Evolutionary conservation across 2,888 invertebrate species (phyloP).

Genomic region (Aromia moschata): DNA sequence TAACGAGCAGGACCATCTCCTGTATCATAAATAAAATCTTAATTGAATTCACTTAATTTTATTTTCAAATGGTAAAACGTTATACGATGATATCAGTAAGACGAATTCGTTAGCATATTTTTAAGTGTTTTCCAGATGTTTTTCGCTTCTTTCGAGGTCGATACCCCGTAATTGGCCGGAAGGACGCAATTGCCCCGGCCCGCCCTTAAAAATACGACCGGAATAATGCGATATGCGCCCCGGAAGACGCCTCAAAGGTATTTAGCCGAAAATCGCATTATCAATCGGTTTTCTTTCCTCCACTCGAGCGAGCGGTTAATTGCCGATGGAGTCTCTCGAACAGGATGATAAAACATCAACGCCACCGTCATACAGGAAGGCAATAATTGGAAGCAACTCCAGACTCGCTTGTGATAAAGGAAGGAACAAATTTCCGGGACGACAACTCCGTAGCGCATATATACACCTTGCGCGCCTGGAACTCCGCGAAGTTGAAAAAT

Average conservation of each 20-base stretch:
- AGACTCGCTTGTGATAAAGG: conserved; percentile 44
- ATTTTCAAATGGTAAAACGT: no score
- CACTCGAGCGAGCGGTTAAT: background rate
- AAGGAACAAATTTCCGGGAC: conserved; percentile 32
- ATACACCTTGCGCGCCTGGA: conserved; percentile 15
- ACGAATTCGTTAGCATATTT: no score
- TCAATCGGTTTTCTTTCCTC: background rate
- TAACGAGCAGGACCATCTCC: no score
- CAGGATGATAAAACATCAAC: conserved; percentile 39
- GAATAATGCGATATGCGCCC: background rate
- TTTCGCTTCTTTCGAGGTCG: no score
- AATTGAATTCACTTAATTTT: no score
- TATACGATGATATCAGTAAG: no score
- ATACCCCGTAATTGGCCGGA: no score
- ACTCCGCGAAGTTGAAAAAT: conserved; percentile 36
- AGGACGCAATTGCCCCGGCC: no score
- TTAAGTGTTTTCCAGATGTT: no score
- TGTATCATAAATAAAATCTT: no score
- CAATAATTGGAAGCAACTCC: conserved; percentile 52
- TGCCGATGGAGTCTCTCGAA: background rate
- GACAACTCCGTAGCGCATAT: conserved; percentile 28
- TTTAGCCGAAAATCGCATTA: background rate
- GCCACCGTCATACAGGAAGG: conserved; percentile 55
- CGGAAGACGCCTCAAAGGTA: background rate
- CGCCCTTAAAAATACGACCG: no score